phyloP scores from a whole-genome alignment of 2,797 vertebrate genomes.

The Scyliorhinus canicula region DNA sequence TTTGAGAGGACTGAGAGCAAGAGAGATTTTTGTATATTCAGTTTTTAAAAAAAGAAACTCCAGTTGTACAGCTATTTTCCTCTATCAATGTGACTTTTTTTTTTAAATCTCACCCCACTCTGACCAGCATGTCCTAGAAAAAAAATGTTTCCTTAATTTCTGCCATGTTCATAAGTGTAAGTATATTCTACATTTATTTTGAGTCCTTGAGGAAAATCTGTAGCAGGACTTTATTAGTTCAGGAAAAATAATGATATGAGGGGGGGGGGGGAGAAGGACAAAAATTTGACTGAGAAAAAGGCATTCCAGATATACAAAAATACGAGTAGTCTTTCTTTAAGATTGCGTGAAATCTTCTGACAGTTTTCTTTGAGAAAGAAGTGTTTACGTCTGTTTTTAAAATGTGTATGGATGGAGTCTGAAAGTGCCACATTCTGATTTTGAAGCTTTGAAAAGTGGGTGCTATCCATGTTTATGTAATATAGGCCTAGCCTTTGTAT shows the following conservation, averaged over 20 bases:
- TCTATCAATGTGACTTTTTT: neutral
- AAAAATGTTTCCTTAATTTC: slow-evolving; percentile 7
- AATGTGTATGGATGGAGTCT: slow-evolving; percentile 12
- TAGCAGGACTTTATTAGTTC: slow-evolving; percentile 6
- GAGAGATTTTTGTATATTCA: slow-evolving; percentile 17
- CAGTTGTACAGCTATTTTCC: neutral
- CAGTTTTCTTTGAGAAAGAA: neutral
- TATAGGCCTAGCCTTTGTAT: neutral
- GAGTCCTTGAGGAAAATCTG: neutral
- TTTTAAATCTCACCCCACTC: neutral
- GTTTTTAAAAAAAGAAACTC: neutral
- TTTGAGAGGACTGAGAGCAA: neutral
- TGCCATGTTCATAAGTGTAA: slow-evolving; percentile 17
- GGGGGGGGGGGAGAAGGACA: too few relatives aligned
- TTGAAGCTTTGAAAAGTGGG: slow-evolving; percentile 29
- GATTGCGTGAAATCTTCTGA: slow-evolving; percentile 28
- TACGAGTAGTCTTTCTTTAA: slow-evolving; percentile 32
- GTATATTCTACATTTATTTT: neutral
- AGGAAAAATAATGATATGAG: neutral
- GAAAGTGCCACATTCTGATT: slow-evolving; percentile 27
- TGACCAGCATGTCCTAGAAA: neutral
- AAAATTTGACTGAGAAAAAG: neutral
- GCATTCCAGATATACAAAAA: slow-evolving; percentile 36
- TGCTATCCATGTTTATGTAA: neutral
- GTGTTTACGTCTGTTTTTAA: slow-evolving; percentile 8